phyloP scores from a whole-genome alignment of 2,888 invertebrate species.

The Onchidella celtica region DNA sequence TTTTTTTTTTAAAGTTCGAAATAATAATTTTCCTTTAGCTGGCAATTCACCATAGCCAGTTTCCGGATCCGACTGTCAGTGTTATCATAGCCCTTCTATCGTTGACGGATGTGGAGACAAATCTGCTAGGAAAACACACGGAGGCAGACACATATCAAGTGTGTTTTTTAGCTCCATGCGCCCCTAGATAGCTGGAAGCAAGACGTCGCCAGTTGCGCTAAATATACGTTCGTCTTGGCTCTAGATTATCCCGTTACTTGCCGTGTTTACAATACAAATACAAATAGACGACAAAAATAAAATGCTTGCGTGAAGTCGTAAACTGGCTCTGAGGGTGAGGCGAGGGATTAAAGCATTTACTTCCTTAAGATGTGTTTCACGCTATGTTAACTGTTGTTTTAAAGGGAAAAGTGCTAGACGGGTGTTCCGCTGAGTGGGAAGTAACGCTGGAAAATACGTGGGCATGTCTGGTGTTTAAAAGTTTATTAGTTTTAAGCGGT shows the following conservation, averaged over 20 bases:
- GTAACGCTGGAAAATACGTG: too few relatives aligned
- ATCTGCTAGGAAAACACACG: conserved; percentile 40
- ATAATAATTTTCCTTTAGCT: conserved; percentile 32
- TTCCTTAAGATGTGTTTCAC: conserved; percentile 23
- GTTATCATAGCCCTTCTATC: conserved; percentile 45
- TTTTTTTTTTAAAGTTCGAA: not conserved
- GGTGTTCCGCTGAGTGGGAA: too few relatives aligned
- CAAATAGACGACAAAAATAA: conserved; percentile 36
- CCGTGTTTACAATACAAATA: conserved; percentile 38
- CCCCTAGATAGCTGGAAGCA: conserved; percentile 34
- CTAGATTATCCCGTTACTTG: conserved; percentile 42
- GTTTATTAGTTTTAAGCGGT: too few relatives aligned
- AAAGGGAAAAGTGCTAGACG: not conserved
- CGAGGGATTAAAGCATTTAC: conserved; percentile 14
- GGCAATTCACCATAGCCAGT: conserved; percentile 29
- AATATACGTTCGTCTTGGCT: conserved; percentile 42
- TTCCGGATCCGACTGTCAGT: conserved; percentile 27
- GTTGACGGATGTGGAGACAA: conserved; percentile 46
- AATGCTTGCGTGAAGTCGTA: conserved; percentile 32
- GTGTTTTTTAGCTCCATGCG: conserved; percentile 40
- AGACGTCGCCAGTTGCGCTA: conserved; percentile 44
- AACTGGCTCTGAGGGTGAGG: conserved; percentile 8
- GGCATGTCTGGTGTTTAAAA: too few relatives aligned
- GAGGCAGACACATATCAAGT: conserved; percentile 45
- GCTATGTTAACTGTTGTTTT: conserved; percentile 22